Percentiles rank a stretch among this genome's conserved stretches.
Evolutionary conservation across 1,140 invertebrate species (phyloP).

Genomic region (Cyrtorhinus lividipennis): DNA sequence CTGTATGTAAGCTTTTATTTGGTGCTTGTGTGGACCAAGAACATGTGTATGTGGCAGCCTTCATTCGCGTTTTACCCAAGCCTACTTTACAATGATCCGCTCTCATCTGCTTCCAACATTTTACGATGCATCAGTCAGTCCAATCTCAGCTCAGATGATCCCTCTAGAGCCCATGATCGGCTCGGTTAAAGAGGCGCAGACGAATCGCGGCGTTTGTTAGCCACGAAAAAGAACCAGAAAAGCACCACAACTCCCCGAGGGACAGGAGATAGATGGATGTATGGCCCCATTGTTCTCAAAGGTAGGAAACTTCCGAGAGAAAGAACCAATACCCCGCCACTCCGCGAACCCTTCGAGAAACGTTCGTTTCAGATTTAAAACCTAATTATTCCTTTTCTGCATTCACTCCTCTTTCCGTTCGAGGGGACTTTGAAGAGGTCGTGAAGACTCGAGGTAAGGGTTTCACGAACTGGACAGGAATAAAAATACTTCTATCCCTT

Average conservation of each 20-base stretch:
- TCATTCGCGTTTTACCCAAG: too few species aligned
- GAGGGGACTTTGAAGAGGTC: not conserved
- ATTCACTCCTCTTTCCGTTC: not conserved
- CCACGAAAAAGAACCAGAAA: not conserved
- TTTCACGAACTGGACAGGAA: too few species aligned
- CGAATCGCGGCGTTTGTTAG: not conserved
- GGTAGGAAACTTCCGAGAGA: not conserved
- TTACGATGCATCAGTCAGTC: constrained; percentile 7
- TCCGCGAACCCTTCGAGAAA: too few species aligned
- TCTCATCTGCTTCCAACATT: not conserved
- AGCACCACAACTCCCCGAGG: not conserved
- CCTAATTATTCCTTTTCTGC: constrained; percentile 9
- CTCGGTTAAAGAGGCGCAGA: not conserved
- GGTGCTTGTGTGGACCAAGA: too few species aligned
- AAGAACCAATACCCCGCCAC: too few species aligned
- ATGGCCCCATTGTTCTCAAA: not conserved
- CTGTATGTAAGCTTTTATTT: too few species aligned
- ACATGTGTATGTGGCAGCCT: too few species aligned
- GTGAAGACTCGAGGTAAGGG: not conserved
- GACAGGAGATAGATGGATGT: constrained; percentile 9
- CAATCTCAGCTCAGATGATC: not conserved
- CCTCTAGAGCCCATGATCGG: not conserved
- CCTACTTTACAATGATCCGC: not conserved
- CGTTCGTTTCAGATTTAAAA: constrained; percentile 8
- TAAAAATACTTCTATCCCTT: too few species aligned